Evolutionary conservation across 2,113 vertebrate species (phyloP).

Genomic region (Callopanchax toddi): DNA sequence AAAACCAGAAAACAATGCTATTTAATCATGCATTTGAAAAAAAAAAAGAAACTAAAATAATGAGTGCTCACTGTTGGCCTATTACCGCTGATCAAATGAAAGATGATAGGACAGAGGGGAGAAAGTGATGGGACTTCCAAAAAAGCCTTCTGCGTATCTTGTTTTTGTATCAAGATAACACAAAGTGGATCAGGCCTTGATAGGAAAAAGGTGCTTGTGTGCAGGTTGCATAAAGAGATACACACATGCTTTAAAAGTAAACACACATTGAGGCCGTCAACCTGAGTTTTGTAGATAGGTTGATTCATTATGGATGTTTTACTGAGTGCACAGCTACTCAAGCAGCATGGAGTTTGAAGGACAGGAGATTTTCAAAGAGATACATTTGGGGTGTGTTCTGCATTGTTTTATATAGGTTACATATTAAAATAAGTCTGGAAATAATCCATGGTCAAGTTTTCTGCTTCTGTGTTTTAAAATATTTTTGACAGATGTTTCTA

Average conservation of each 20-base stretch:
- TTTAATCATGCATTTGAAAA: slow-evolving; percentile 43
- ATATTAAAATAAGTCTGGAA: too few species aligned
- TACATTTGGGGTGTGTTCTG: slow-evolving; percentile 1
- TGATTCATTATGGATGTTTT: slow-evolving; percentile 1
- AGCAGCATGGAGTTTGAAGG: background rate
- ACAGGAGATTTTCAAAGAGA: background rate
- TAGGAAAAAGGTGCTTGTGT: background rate
- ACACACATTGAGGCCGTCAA: background rate
- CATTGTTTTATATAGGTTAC: too few species aligned
- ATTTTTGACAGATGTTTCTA: too few species aligned
- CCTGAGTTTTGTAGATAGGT: background rate
- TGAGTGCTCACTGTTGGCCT: slow-evolving; percentile 13
- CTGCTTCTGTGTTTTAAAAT: too few species aligned
- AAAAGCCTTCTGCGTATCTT: slow-evolving; percentile 14
- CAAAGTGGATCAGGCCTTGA: background rate
- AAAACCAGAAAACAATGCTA: slow-evolving; percentile 45
- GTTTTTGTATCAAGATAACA: slow-evolving; percentile 15
- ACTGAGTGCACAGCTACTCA: background rate
- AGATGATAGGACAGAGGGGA: background rate
- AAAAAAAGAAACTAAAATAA: slow-evolving; percentile 36
- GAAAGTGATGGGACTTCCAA: slow-evolving; percentile 12
- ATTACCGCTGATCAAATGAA: slow-evolving; percentile 51
- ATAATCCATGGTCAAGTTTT: too few species aligned
- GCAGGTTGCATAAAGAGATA: background rate
- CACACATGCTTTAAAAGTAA: background rate